Percentiles rank a stretch among this genome's conserved stretches.
Evolutionary conservation across 2,888 invertebrate genomes (phyloP).

Genomic region (Drosophila meridionalis): DNA sequence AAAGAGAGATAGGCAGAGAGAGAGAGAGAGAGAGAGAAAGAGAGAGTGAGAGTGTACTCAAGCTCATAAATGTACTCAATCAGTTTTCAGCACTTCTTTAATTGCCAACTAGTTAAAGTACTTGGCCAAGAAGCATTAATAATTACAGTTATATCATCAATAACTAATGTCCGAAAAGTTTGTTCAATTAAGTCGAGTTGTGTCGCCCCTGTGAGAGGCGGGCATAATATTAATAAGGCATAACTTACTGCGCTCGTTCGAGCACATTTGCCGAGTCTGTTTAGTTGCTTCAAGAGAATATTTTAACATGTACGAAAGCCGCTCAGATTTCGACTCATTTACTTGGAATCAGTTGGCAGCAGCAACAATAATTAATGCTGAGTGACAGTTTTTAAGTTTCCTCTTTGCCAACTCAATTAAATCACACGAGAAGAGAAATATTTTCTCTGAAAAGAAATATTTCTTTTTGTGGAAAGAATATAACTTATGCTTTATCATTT

Average conservation of each 20-base stretch:
- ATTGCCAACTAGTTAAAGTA: slow-evolving; percentile 36
- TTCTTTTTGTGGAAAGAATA: not conserved
- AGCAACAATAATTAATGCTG: slow-evolving; percentile 3
- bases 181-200: slow-evolving; percentile 1
- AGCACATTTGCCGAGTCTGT: not conserved
- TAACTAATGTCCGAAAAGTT: slow-evolving; percentile 18
- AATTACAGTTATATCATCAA: slow-evolving; percentile 23
- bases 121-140: slow-evolving; percentile 22
- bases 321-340: not conserved
- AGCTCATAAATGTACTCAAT: slow-evolving; percentile 29
- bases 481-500: not conserved
- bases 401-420: not conserved
- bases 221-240: slow-evolving; percentile 14
- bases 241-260: not conserved
- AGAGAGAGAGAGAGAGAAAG: not conserved
- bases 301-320: not conserved
- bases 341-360: not conserved
- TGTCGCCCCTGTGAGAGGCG: not conserved
- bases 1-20: not conserved
- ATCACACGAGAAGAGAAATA: no score
- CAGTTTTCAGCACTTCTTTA: slow-evolving; percentile 35
- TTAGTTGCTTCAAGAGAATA: not conserved
- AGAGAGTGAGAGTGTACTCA: not conserved
- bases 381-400: not conserved
- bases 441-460: not conserved